phyloP scores from a whole-genome alignment of 2,888 invertebrate species.

The Xiphydria camelus region DNA sequence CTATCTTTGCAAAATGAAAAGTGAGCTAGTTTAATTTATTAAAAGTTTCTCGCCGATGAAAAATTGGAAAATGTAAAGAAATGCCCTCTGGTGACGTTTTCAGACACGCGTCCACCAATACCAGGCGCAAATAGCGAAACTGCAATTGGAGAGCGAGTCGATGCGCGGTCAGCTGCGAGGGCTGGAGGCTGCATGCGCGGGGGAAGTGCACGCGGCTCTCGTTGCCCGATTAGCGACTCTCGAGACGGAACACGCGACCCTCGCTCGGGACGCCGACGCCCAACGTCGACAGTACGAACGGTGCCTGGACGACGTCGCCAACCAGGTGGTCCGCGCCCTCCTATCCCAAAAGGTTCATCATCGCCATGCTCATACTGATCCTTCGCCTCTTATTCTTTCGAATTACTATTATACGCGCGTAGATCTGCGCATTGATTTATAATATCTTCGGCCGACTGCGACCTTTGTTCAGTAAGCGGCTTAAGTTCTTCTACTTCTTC shows the following conservation, averaged over 20 bases:
- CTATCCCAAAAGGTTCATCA: conserved; percentile 77
- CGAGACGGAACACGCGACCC: conserved; percentile 66
- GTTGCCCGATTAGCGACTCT: conserved; percentile 62
- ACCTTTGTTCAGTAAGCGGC: too few relatives aligned
- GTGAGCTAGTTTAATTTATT: too few relatives aligned
- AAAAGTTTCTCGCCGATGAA: too few relatives aligned
- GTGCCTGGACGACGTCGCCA: conserved; percentile 81
- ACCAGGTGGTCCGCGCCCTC: conserved; percentile 80
- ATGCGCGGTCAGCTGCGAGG: conserved; percentile 59
- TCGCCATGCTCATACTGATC: conserved; percentile 17
- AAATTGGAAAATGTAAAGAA: too few relatives aligned
- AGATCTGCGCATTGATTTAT: conserved; percentile 37
- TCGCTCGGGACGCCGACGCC: conserved; percentile 68
- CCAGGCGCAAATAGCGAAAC: conserved; percentile 68
- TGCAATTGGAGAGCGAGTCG: conserved; percentile 71
- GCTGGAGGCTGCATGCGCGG: conserved; percentile 50
- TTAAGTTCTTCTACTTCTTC: too few relatives aligned
- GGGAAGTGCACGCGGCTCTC: conserved; percentile 58
- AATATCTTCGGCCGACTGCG: conserved; percentile 63
- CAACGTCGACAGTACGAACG: conserved; percentile 76
- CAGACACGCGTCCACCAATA: conserved; percentile 73
- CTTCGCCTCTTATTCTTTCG: not conserved
- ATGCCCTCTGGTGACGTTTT: too few relatives aligned
- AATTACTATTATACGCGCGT: not conserved
- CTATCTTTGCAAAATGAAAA: too few relatives aligned